Evolutionary conservation across 1,140 invertebrate genomes (phyloP).

Genomic region (Pteromalus puparum): DNA sequence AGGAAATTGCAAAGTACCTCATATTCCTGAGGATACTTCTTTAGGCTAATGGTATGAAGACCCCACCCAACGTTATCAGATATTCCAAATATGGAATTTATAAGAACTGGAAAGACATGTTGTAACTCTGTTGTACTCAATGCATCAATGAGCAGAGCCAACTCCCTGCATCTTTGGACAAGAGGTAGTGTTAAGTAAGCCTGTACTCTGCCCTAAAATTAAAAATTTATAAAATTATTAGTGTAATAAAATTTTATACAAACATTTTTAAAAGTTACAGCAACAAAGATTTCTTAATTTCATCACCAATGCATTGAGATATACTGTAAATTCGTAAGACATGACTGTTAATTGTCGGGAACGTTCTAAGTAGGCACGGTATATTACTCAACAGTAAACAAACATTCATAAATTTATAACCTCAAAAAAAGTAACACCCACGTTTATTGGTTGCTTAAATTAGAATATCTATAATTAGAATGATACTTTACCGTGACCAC

Average conservation of each 20-base stretch:
- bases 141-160: slow-evolving; percentile 77
- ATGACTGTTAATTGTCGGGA: neutral
- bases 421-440: neutral
- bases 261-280: neutral
- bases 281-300: neutral
- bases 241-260: neutral
- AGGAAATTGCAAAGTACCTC: slow-evolving; percentile 85
- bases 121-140: slow-evolving; percentile 82
- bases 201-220: slow-evolving; percentile 69
- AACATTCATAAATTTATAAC: neutral
- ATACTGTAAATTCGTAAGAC: neutral
- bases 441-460: neutral
- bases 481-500: slow-evolving; percentile 63
- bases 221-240: neutral
- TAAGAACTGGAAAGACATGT: slow-evolving; percentile 81
- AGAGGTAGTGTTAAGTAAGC: slow-evolving; percentile 70
- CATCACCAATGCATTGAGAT: neutral
- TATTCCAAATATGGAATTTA: slow-evolving; percentile 86
- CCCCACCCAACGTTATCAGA: slow-evolving; percentile 84
- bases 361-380: neutral
- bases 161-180: slow-evolving; percentile 76
- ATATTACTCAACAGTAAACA: neutral
- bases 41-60: slow-evolving; percentile 81
- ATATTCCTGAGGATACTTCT: slow-evolving; percentile 80
- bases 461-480: slow-evolving; percentile 13